Percentiles rank a stretch among this genome's conserved stretches.
These are phyloP conservation scores for Zaprionus obscuricornis DNA, from an alignment of 2,888 invertebrate genomes.

Conservation along the genomic window DNA sequence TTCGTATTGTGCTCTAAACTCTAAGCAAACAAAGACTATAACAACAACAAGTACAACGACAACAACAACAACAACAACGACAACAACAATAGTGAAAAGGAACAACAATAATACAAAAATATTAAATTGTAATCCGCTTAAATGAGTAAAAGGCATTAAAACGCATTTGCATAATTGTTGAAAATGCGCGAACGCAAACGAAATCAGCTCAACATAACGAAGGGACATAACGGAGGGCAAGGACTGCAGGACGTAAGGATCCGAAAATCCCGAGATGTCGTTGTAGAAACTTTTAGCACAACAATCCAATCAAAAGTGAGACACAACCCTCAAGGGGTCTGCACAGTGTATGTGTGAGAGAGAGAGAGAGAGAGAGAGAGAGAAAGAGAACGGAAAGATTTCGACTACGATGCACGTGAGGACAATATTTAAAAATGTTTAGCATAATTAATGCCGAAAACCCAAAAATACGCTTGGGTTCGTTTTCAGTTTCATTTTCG, in stretches of 20 bases:
- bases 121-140: constrained; percentile 82
- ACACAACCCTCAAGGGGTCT: constrained; percentile 58
- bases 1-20: constrained; percentile 45
- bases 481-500: constrained; percentile 2
- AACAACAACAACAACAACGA: constrained; percentile 15
- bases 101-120: constrained; percentile 66
- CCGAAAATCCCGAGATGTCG: background rate
- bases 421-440: constrained; percentile 82
- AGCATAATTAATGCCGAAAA: constrained; percentile 81
- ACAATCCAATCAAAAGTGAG: constrained; percentile 70
- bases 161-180: constrained; percentile 81
- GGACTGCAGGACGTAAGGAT: background rate
- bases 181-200: constrained; percentile 44
- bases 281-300: constrained; percentile 35
- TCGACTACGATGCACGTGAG: constrained; percentile 72
- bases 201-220: constrained; percentile 37
- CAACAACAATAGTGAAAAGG: constrained; percentile 28
- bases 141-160: constrained; percentile 81
- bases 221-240: background rate
- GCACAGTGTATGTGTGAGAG: constrained; percentile 7
- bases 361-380: background rate
- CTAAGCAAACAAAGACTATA: constrained; percentile 55
- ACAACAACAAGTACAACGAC: constrained; percentile 55
- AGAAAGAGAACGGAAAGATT: too few relatives aligned
- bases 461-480: constrained; percentile 25